Evolutionary conservation across 1,140 invertebrate genomes (phyloP), one percentile per base, ranked within the genome.

Genomic region (Brachionus plicatilis): DNA sequence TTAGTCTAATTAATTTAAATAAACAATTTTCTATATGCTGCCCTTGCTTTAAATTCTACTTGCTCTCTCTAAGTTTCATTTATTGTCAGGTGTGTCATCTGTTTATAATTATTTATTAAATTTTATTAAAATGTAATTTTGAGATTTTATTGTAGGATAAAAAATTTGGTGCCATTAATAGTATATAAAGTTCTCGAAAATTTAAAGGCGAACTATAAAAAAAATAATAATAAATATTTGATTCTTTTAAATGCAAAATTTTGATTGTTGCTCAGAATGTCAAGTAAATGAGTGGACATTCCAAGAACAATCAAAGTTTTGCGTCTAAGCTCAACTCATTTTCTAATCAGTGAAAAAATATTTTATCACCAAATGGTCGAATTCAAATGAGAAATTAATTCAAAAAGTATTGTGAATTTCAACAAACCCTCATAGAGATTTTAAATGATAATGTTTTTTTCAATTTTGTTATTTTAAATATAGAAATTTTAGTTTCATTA

Each of bases 231-330:
- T 7, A 37, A 53, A 56, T 60, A 17, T 80, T 56, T n/a, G 14
- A n/a, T 78, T 17, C n/a, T 60, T 50, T 50, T 60, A 60, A 11
- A 60, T 33, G 50, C 79, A 37, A 27, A 65, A 41, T 82, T 82
- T 82, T 82, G 79, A 82, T 82, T 82, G 79, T 82, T 82, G 79
- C 79, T 82, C 79, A 82, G 79, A 82, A 82, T 82, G 79, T 82
- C 53, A 14, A 82, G 53, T 82, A 2, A 47, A 60, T 2, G 4
- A 14, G 1, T 41, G 37, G 43, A 47, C 72, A 76, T 76, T 47
- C 72, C 50, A 24, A 24, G 43, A 76, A 27, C 45, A 76, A 76
- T 76, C 72, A 76, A 53, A 50, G 12, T 24, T 76, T 50, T 24
- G 72, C 72, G 33, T 50, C 29, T 76, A 29, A 37, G 11, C n/a